Evolutionary conservation across 2,113 vertebrate species (phyloP).

Genomic region (Chaetodon trifascialis): DNA sequence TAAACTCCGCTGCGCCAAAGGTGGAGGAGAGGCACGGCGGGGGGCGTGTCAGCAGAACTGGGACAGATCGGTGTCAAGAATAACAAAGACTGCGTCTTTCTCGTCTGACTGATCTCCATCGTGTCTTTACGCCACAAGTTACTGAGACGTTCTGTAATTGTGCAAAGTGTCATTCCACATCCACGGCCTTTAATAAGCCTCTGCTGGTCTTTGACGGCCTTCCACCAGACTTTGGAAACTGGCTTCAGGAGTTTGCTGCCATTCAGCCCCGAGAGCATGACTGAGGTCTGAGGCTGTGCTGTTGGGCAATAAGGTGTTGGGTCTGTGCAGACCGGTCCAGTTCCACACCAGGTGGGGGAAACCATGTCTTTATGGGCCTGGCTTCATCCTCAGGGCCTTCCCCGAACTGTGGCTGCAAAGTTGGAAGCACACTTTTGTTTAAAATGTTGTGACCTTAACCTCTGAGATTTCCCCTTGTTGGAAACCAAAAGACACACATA

Average conservation of each 20-base stretch:
- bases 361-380: not conserved
- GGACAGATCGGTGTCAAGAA: slow-evolving; percentile 55
- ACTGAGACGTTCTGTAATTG: not conserved
- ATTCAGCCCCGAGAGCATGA: too few species aligned
- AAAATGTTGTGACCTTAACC: not conserved
- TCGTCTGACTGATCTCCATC: slow-evolving; percentile 3
- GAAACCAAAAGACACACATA: not conserved
- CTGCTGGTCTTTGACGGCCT: not conserved
- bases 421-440: not conserved
- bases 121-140: not conserved
- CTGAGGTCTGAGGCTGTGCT: not conserved
- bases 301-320: not conserved
- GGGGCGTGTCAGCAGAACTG: slow-evolving; percentile 46
- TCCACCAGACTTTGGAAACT: too few species aligned
- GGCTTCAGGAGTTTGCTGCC: not conserved
- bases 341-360: not conserved
- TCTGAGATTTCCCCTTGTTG: not conserved
- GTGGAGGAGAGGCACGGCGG: slow-evolving; percentile 50
- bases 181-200: not conserved
- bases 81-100: slow-evolving; percentile 25
- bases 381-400: not conserved
- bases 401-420: not conserved
- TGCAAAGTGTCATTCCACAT: not conserved
- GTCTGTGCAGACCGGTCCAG: not conserved
- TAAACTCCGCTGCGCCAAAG: slow-evolving; percentile 41